Evolutionary conservation across 1,140 invertebrate species (phyloP).

Genomic region (Drosophila biarmipes): DNA sequence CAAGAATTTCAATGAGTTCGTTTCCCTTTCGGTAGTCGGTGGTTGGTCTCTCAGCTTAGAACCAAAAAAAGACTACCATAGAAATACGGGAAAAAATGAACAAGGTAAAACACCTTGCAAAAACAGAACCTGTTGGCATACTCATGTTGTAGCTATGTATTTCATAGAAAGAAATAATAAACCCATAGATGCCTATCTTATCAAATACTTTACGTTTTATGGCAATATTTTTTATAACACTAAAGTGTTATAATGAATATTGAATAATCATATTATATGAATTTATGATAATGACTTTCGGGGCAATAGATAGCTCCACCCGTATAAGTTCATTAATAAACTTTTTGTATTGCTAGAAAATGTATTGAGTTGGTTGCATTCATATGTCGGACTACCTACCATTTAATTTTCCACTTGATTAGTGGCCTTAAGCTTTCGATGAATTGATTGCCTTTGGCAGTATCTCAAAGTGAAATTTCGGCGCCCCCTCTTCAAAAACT

Average conservation of each 20-base stretch:
- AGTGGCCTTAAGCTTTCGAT: background rate
- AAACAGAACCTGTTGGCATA: slow-evolving; percentile 64
- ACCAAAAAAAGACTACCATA: slow-evolving; percentile 5
- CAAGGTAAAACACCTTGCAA: slow-evolving; percentile 15
- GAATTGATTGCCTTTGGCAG: background rate
- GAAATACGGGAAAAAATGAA: slow-evolving; percentile 27
- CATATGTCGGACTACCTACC: background rate
- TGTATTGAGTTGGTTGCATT: background rate
- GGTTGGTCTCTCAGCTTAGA: slow-evolving; percentile 37
- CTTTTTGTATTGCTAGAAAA: background rate
- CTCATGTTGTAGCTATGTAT: slow-evolving; percentile 34
- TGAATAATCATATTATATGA: background rate
- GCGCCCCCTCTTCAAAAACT: slow-evolving; percentile 57
- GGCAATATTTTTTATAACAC: background rate
- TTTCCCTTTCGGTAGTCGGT: slow-evolving; percentile 78
- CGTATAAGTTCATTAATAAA: background rate
- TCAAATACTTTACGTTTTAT: background rate
- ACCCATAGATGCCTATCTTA: background rate
- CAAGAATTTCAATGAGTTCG: slow-evolving; percentile 81
- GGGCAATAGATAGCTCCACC: background rate
- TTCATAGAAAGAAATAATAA: slow-evolving; percentile 5
- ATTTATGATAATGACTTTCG: background rate
- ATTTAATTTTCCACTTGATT: slow-evolving; percentile 12
- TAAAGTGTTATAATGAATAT: background rate
- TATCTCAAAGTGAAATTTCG: slow-evolving; percentile 29